A percentile compares a stretch with the other conserved stretches of the same genome.
Evolutionary conservation across 2,888 invertebrate genomes (phyloP).

Genomic region (Euphydryas editha): DNA sequence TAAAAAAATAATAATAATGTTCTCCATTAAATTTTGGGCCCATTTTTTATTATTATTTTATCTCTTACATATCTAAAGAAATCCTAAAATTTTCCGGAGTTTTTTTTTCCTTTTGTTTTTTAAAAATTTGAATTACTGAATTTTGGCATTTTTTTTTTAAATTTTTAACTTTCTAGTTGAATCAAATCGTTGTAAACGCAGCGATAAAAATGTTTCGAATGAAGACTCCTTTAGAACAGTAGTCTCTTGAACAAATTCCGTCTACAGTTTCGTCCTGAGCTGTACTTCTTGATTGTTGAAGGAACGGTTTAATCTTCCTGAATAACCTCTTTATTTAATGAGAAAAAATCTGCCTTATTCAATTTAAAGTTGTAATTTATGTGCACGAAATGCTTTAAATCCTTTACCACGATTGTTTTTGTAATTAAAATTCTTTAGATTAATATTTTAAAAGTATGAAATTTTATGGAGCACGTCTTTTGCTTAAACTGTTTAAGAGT

Average conservation of each 20-base stretch:
- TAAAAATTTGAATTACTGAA: no score
- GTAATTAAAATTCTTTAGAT: conserved; percentile 3
- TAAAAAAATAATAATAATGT: no score
- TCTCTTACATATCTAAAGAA: no score
- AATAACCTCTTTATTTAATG: conserved; percentile 28
- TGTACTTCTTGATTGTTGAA: conserved; percentile 19
- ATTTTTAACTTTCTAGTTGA: no score
- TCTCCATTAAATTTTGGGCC: no score
- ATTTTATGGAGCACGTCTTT: background rate
- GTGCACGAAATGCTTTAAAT: conserved; percentile 3
- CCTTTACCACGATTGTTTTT: background rate
- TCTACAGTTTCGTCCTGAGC: conserved; percentile 16
- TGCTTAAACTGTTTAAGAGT: background rate
- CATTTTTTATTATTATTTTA: no score
- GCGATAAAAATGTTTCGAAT: background rate
- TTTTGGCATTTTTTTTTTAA: no score
- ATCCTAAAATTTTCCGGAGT: no score
- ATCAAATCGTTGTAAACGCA: background rate
- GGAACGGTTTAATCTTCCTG: conserved; percentile 25
- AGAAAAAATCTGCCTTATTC: conserved; percentile 15
- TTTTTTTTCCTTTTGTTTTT: no score
- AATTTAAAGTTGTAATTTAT: conserved; percentile 15
- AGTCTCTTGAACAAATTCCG: conserved; percentile 25
- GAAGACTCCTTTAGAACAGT: conserved; percentile 12
- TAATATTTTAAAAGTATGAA: conserved; percentile 1